These are phyloP conservation scores for Drosophila rhopaloa DNA, from an alignment of 1,140 invertebrate genomes.

Conservation along the genomic window DNA sequence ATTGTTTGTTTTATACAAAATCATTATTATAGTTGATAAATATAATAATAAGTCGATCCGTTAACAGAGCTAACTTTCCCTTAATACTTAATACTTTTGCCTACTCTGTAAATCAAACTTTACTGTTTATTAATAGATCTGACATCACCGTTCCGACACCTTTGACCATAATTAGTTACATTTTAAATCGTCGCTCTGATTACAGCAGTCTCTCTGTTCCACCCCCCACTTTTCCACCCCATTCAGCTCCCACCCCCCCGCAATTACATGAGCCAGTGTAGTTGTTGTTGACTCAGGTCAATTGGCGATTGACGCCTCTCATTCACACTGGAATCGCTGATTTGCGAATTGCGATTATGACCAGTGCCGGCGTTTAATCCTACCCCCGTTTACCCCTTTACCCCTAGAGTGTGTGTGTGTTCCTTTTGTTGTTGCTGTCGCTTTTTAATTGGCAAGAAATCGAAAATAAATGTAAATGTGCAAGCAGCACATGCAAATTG, in stretches of 20 bases:
- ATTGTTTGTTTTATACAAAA: no score
- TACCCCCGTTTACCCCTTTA: not conserved
- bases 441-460: constrained; percentile 56
- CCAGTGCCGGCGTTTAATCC: constrained; percentile 7
- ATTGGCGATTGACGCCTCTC: constrained; percentile 50
- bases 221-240: not conserved
- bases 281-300: constrained; percentile 32
- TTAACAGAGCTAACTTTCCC: not conserved
- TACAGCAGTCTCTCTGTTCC: not conserved
- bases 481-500: constrained; percentile 53
- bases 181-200: constrained; percentile 33
- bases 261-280: not conserved
- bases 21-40: no score
- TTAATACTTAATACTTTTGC: not conserved
- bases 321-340: constrained; percentile 31
- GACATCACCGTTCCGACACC: constrained; percentile 11
- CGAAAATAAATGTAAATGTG: constrained; percentile 51
- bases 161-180: constrained; percentile 51
- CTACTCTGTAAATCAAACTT: not conserved
- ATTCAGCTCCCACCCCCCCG: not conserved
- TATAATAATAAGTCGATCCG: not conserved
- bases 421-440: constrained; percentile 18
- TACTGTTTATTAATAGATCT: not conserved
- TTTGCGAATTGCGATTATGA: constrained; percentile 29
- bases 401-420: constrained; percentile 1